phyloP scores from a whole-genome alignment of 35 echinoderm and acorn worm species.

The Eucidaris tribuloides region DNA sequence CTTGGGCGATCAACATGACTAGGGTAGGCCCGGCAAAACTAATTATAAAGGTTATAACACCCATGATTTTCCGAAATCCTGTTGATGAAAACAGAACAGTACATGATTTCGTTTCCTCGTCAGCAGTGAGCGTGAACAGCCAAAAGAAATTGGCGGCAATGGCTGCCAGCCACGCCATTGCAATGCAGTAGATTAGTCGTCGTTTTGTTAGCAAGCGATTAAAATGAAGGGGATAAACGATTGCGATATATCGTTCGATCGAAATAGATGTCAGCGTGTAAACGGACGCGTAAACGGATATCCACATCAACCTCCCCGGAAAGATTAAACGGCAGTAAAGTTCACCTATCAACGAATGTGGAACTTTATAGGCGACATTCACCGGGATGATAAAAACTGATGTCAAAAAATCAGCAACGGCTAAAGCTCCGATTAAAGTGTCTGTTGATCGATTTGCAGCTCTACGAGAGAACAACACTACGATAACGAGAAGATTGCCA shows the following conservation, averaged over 20 bases:
- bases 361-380: no score
- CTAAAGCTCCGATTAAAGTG: no score
- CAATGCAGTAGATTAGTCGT: not conserved
- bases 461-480: no score
- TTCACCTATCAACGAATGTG: no score
- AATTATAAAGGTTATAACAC: not conserved
- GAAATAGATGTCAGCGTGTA: not conserved
- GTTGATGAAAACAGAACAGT: not conserved
- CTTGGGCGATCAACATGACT: not conserved
- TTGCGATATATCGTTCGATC: not conserved
- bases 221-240: not conserved
- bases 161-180: not conserved
- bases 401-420: no score
- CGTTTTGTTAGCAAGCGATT: not conserved
- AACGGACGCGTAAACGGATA: not conserved
- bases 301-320: not conserved
- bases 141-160: not conserved
- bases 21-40: not conserved
- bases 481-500: no score
- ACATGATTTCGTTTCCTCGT: not conserved
- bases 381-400: no score
- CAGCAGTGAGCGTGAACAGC: not conserved
- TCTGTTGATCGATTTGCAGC: no score
- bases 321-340: not conserved
- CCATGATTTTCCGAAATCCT: not conserved